Base-by-base conservation (phyloP, 2,113 vertebrate species). In the Grallaria varia region DNA sequence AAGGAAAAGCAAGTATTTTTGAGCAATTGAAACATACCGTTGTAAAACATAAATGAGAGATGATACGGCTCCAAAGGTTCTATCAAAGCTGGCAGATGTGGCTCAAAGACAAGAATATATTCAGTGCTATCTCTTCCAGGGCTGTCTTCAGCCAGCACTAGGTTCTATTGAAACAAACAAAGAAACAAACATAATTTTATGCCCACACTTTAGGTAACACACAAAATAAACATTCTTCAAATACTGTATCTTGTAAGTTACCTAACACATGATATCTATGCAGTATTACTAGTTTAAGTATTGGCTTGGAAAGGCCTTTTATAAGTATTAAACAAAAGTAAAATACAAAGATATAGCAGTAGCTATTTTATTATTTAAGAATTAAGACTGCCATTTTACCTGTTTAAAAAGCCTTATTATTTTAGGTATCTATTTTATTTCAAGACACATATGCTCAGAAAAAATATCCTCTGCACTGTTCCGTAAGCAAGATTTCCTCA, bases 11-110 rank as follows among this genome's bases (percentile, higher is more conserved):
- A 79, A 93, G 24, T 28, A 49, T 22, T 90, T 69, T 53, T 83
- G 22, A 87, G 33, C 23, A 87, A 49, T 3, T 87, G 24, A 96
- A 92, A 95, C 98, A 97, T 97, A 99, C 99, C 99, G 60, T 99
- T 98, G 90, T 97, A 99, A 98, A 99, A 99, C 97, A 98, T 98
- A 95, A 99, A 99, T 19, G 97, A 96, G 25, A 99, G 98, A 84
- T 95, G 90, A 89, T 98, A 99, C 5, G 99, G 95, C 63, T 96
- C 80, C 95, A 99, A 93, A 23, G 92, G 37, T 84, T 78, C 89
- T 49, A 87, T 86, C 81, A 97, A 64, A 63, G 52, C 68, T 44
- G 94, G 71, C 37, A 98, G 69, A 16, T 96, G 86, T 22, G 98
- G 98, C 67, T 98, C 97, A 96, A 99, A 99, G 62, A 98, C 25